phyloP scores from a whole-genome alignment of 1,140 invertebrate genomes.

The Drosophila parvula region DNA sequence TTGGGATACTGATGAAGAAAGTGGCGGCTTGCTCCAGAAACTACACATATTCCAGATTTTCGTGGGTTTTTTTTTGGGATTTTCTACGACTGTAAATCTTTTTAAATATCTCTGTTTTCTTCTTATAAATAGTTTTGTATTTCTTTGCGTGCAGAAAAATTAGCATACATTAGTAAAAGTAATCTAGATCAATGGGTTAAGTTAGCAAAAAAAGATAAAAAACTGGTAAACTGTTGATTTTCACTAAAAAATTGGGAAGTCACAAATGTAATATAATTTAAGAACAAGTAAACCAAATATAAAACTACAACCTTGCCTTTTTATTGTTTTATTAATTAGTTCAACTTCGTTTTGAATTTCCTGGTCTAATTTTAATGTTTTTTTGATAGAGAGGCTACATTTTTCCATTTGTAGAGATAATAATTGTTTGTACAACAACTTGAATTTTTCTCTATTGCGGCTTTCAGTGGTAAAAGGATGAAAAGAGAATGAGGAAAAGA shows the following conservation, averaged over 20 bases:
- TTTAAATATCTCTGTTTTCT: no score
- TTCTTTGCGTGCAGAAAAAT: neutral
- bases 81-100: no score
- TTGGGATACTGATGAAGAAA: no score
- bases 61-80: no score
- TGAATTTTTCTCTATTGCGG: neutral
- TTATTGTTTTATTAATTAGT: no score
- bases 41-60: no score
- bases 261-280: neutral
- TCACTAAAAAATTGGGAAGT: neutral
- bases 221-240: neutral
- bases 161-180: slow-evolving; percentile 8
- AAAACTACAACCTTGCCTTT: neutral
- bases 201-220: neutral
- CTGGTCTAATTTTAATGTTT: neutral
- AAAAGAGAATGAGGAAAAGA: neutral
- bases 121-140: neutral
- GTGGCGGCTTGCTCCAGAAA: no score
- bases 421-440: no score
- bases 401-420: neutral
- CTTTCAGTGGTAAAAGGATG: neutral
- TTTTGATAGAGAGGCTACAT: neutral
- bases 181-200: slow-evolving; percentile 1
- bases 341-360: no score
- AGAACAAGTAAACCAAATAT: neutral